Evolutionary conservation across 2,888 invertebrate species (phyloP), one percentile per base, ranked within the genome.

Genomic region (Tetragonisca angustula): DNA sequence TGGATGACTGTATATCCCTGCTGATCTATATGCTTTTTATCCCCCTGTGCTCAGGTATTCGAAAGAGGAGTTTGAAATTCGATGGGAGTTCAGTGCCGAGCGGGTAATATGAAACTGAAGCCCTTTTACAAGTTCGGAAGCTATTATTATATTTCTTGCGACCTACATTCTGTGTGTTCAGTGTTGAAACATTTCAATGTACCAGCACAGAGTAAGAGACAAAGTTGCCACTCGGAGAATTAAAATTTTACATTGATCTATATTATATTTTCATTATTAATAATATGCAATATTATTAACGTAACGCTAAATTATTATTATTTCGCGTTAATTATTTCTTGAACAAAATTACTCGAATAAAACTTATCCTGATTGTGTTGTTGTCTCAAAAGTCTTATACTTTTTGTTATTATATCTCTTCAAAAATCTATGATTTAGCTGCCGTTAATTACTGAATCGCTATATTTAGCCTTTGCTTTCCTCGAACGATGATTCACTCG

Each of bases 21-120:
- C 0, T 65, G n/a, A 36, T 27, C 73, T 36, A 56, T 52, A 73
- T 73, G 50, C 21, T 19, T 67, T 43, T 43, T 2, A n/a, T 24
- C 49, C 1, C 43, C 9, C 19, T 4, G 43, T 1, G 50, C 19
- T 11, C 59, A 65, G 49, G 56, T 65, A 32, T 36, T 32, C 59
- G 27, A 32, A 24, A n/a, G 50, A 17, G 19, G 4, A 1, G 27
- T 21, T 50, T 13, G 59, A 78, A 61, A 43, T 24, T 36, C 6
- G 78, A 74, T 36, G 36, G 59, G 36, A 59, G 17, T 74, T 61
- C 50, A 17, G 17, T 2, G 36, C 52, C 52, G 49, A 27, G 5
- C 67, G n/a, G 74, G 78, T 79, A 67, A 74, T 61, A 36, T 52
- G 74, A 74, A 24, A 74, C 59, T 24, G 78, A 67, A 68, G 52